phyloP scores from a whole-genome alignment of 2,797 vertebrate species.

The Paratrypauchen microcephalus region DNA sequence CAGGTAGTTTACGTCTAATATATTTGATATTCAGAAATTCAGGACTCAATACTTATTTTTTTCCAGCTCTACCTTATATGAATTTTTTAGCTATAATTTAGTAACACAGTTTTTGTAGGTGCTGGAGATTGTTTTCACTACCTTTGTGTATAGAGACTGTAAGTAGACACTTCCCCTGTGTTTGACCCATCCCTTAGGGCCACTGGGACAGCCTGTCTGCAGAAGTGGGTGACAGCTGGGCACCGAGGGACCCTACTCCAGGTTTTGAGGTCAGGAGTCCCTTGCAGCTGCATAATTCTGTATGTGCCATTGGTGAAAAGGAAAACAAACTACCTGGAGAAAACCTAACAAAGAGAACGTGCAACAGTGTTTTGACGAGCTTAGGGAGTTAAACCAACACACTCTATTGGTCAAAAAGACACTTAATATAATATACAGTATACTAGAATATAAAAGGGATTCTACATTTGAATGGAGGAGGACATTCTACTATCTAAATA shows the following conservation, averaged over 20 bases:
- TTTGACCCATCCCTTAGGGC: background rate
- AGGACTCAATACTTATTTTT: no score
- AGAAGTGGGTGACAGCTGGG: slow-evolving; percentile 1
- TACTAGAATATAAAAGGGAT: background rate
- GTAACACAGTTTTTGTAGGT: background rate
- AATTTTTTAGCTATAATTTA: background rate
- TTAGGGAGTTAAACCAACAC: background rate
- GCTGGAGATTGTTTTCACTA: background rate
- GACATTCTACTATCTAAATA: no score
- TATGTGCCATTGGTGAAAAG: background rate
- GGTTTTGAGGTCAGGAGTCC: slow-evolving; percentile 7
- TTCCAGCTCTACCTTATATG: background rate
- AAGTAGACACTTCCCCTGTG: background rate
- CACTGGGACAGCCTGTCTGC: background rate
- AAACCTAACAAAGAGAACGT: background rate
- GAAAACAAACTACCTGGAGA: background rate
- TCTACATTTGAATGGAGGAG: background rate
- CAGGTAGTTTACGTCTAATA: no score
- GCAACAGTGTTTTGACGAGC: background rate
- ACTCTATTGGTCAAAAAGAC: background rate
- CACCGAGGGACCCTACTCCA: background rate
- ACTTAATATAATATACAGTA: background rate
- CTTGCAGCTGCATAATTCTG: background rate
- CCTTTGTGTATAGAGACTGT: background rate
- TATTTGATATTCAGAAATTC: no score